These are phyloP conservation scores for Cariama cristata DNA, from an alignment of 2,113 vertebrate genomes.

Conservation along the genomic window DNA sequence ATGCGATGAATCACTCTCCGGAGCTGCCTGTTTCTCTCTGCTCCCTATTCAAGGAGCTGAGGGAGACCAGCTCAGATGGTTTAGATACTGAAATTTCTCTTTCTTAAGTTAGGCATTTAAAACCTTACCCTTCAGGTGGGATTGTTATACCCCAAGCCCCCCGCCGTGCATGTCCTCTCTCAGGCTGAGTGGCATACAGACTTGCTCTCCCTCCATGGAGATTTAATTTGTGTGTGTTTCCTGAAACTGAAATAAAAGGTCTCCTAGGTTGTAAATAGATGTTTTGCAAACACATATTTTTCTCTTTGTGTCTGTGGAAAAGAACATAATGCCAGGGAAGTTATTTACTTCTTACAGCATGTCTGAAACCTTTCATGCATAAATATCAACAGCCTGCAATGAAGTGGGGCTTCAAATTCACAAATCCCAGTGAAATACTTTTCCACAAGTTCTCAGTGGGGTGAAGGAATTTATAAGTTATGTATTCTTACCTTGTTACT, in stretches of 20 bases:
- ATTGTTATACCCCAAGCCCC: not conserved
- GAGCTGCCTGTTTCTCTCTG: not conserved
- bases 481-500: not conserved
- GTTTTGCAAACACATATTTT: not conserved
- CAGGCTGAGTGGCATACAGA: not conserved
- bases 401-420: not conserved
- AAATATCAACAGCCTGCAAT: not conserved
- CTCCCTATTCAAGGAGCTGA: not conserved
- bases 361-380: not conserved
- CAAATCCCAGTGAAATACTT: not conserved
- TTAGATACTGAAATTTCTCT: not conserved
- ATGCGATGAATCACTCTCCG: not conserved
- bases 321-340: not conserved
- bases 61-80: not conserved
- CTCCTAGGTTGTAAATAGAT: not conserved
- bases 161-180: fast-evolving
- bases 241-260: not conserved
- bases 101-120: not conserved
- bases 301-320: not conserved
- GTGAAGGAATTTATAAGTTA: not conserved
- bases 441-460: not conserved
- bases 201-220: not conserved
- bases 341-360: not conserved
- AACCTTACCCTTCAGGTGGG: not conserved
- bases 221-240: not conserved